Evolutionary conservation across 2,797 vertebrate genomes (phyloP).

Genomic region (Hoplostethus atlanticus): DNA sequence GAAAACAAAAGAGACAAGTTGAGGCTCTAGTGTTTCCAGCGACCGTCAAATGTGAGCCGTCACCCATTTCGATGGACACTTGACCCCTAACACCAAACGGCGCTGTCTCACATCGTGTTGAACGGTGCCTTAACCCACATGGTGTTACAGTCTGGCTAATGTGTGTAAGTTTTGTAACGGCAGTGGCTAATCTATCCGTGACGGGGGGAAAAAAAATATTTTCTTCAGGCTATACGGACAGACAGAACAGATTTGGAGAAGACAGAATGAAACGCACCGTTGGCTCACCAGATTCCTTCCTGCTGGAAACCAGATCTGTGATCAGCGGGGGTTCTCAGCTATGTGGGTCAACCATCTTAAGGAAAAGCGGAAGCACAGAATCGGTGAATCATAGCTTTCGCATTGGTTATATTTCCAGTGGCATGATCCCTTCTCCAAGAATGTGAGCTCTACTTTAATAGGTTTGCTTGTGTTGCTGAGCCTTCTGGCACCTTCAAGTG

Average conservation of each 20-base stretch:
- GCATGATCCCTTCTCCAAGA: not conserved
- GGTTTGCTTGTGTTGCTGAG: conserved; percentile 13
- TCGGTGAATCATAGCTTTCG: conserved; percentile 25
- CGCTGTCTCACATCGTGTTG: too few species aligned
- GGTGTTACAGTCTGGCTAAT: too few species aligned
- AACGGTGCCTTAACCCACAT: too few species aligned
- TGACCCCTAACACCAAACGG: too few species aligned
- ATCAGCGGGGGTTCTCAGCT: conserved; percentile 35
- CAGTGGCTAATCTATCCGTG: too few species aligned
- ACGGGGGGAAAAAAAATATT: too few species aligned
- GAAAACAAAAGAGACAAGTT: too few species aligned
- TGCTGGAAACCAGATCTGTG: conserved; percentile 32
- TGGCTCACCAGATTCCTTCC: conserved; percentile 29
- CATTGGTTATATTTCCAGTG: conserved; percentile 4
- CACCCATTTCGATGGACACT: too few species aligned
- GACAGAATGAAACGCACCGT: conserved; percentile 15
- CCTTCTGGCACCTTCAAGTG: conserved; percentile 19
- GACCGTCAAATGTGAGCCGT: too few species aligned
- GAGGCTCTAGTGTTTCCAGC: too few species aligned
- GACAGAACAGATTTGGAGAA: conserved; percentile 37
- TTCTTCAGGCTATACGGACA: conserved; percentile 27
- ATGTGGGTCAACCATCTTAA: conserved; percentile 62
- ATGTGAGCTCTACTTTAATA: not conserved
- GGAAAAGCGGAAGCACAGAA: conserved; percentile 23
- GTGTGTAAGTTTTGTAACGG: too few species aligned